Percentiles rank a stretch among this genome's conserved stretches.
These are phyloP conservation scores for Metaphire vulgaris DNA, from an alignment of 1,140 invertebrate species.

Conservation along the genomic window DNA sequence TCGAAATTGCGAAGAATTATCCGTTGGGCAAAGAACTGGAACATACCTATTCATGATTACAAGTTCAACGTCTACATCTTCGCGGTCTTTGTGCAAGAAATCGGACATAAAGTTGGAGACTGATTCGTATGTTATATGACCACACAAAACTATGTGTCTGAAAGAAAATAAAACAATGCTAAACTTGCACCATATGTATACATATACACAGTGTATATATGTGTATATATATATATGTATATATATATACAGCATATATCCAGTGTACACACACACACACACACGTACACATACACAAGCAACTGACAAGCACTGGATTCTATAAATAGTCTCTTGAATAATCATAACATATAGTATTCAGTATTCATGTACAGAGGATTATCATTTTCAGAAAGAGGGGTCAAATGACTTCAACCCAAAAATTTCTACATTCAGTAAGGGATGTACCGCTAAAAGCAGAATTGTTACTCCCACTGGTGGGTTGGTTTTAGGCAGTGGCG, in stretches of 20 bases:
- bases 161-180: neutral
- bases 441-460: no score
- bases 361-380: no score
- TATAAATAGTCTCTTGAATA: no score
- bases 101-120: conserved; percentile 99
- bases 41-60: conserved; percentile 98
- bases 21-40: no score
- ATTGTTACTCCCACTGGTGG: no score
- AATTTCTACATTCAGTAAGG: no score
- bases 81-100: conserved; percentile 99
- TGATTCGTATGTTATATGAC: conserved; percentile 92
- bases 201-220: conserved; percentile 13
- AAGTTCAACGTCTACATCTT: conserved; percentile 99
- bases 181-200: neutral
- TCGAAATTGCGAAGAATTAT: no score
- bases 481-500: no score
- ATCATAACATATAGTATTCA: no score
- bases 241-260: neutral
- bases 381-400: no score
- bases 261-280: neutral
- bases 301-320: no score
- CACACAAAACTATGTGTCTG: conserved; percentile 31
- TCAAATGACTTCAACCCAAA: no score
- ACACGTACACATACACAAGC: neutral
- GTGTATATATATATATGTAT: conserved; percentile 5